These are phyloP conservation scores for Takifugu ocellatus DNA, from an alignment of 2,797 vertebrate genomes.

Conservation along the genomic window DNA sequence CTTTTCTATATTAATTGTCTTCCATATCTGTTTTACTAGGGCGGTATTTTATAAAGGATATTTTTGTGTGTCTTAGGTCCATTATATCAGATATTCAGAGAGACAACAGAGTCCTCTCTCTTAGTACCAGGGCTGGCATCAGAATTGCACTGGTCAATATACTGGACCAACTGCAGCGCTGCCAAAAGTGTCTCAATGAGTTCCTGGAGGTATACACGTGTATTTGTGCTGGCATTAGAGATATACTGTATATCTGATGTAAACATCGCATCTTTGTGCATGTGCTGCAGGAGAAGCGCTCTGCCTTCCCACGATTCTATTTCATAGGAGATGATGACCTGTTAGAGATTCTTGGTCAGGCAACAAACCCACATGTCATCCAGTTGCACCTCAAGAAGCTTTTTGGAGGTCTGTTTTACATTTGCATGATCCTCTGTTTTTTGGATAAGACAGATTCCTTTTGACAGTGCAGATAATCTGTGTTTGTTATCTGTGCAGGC, in stretches of 20 bases:
- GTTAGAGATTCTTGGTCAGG: constrained; percentile 94
- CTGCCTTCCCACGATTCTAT: constrained; percentile 95
- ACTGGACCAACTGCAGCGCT: constrained; percentile 95
- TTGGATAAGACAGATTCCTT: neutral
- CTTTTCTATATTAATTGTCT: too few relatives aligned
- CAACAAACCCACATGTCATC: constrained; percentile 90
- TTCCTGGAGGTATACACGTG: constrained; percentile 86
- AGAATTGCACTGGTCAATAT: constrained; percentile 86
- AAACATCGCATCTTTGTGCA: neutral
- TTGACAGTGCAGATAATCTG: constrained; percentile 3
- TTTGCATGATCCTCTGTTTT: neutral
- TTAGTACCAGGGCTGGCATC: constrained; percentile 85
- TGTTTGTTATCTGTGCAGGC: constrained; percentile 68
- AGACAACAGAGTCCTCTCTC: constrained; percentile 87
- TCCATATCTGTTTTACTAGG: too few relatives aligned
- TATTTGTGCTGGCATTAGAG: neutral
- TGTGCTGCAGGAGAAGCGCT: constrained; percentile 88
- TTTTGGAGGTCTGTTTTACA: constrained; percentile 82
- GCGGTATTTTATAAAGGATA: neutral
- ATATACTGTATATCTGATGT: neutral
- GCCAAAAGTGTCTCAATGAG: constrained; percentile 97
- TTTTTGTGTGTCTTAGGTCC: constrained; percentile 68
- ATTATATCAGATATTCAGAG: constrained; percentile 91
- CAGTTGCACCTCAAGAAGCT: constrained; percentile 97
- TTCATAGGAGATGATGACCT: constrained; percentile 97